Conservation (phyloP, 1,140 invertebrate genomes). For the Drosophila asahinai region DNA sequence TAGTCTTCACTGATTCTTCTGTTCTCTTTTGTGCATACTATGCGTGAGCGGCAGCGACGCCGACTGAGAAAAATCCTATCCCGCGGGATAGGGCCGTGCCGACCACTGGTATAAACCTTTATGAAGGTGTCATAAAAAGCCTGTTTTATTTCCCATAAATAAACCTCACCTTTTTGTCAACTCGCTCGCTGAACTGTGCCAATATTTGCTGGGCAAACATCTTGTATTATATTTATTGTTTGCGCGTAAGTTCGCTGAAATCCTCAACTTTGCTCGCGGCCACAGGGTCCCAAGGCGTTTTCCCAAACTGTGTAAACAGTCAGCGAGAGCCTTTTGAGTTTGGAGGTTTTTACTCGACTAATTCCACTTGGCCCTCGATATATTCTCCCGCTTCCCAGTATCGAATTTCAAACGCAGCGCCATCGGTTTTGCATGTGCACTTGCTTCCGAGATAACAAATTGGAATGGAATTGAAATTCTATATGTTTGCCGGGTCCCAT, state of each 20-base stretch:
- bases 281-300: conserved; percentile 14
- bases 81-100: no score
- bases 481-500: conserved; percentile 48
- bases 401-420: conserved; percentile 53
- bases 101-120: background rate
- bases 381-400: conserved; percentile 29
- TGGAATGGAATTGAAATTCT: conserved; percentile 74
- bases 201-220: conserved; percentile 55
- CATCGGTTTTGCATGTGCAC: conserved; percentile 42
- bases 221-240: conserved; percentile 43
- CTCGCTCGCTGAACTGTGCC: conserved; percentile 59
- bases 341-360: conserved; percentile 43
- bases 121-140: conserved; percentile 18
- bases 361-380: conserved; percentile 35
- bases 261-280: conserved; percentile 2
- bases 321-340: conserved; percentile 43
- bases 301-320: conserved; percentile 54
- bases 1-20: no score
- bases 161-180: conserved; percentile 42
- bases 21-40: no score
- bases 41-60: no score
- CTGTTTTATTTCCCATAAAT: conserved; percentile 28
- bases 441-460: conserved; percentile 77
- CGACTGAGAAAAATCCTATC: no score
- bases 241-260: conserved; percentile 48